Evolutionary conservation across 53 echinoderm and acorn worm species (phyloP), one percentile per base, ranked within the genome.

Genomic region (Apostichopus leukothele): DNA sequence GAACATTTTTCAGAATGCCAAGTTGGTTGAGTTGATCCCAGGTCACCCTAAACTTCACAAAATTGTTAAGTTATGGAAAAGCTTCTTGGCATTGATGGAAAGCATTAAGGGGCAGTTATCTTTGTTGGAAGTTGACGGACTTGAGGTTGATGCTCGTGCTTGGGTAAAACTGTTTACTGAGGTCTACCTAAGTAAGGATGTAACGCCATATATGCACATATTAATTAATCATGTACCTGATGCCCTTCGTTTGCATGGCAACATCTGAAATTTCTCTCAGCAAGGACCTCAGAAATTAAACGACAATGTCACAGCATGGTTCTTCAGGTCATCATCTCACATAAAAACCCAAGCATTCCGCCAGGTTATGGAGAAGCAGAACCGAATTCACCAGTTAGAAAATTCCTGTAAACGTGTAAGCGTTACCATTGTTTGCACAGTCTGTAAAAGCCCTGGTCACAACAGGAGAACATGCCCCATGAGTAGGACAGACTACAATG

Each of bases 231-330:
- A 86, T 86, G 86, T 86, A 13, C 71, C 27, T 25, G 71, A 86
- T 27, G 86, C 86, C 18, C 50, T 86, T 22, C 71, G 73, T 18
- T 67, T 68, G 18, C 86, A 67, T 67, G 71, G 86, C 10, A 71
- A 68, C 67, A 86, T 86, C 6, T 11, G 0, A 7, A 25, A 22
- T 71, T 86, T 86, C 51, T 86, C 86, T 67, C 86, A 86, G 7
- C 86, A 86, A 67, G 86, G 86, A 7, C 67, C 71, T 25, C 50
- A 86, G 68, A 86, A 86, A 68, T 50, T 61, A 71, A 86, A 86
- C 25, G 86, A 86, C 86, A 67, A 67, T 68, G 71, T 86, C 7
- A 86, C 86, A 10, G 5, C 13, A 22, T 86, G 86, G 55, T 26
- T 86, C 18, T 86, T 86, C 67, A 18, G 73, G 7, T 71, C 73